phyloP scores from a whole-genome alignment of 2,113 vertebrate species.

The Climacteris rufus region DNA sequence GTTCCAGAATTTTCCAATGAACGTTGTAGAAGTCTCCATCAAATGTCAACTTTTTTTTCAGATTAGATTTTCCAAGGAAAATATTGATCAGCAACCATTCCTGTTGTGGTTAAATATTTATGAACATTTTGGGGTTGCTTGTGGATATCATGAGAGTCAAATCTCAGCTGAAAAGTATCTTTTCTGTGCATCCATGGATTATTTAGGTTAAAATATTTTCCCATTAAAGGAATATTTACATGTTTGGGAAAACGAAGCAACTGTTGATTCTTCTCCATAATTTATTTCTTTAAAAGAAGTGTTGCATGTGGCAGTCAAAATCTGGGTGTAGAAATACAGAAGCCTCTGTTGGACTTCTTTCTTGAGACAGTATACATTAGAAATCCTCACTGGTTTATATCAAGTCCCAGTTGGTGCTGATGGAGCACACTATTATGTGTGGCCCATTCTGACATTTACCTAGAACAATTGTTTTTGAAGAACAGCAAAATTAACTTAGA shows the following conservation, averaged over 20 bases:
- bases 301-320: not conserved
- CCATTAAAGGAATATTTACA: not conserved
- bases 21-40: not conserved
- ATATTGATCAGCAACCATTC: not conserved
- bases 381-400: not conserved
- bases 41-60: not conserved
- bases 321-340: not conserved
- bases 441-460: not conserved
- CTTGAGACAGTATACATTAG: not conserved
- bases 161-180: not conserved
- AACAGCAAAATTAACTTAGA: not conserved
- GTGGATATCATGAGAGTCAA: not conserved
- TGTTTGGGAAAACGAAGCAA: not conserved
- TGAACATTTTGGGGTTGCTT: not conserved
- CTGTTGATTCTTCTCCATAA: not conserved
- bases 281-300: not conserved
- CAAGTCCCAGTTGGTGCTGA: not conserved
- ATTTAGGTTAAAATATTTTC: not conserved
- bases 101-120: not conserved
- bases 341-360: not conserved
- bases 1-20: not conserved
- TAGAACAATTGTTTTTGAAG: not conserved
- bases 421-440: not conserved
- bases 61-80: not conserved
- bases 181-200: not conserved